phyloP scores from a whole-genome alignment of 1,140 invertebrate genomes.

The Macrostomum lignano region DNA sequence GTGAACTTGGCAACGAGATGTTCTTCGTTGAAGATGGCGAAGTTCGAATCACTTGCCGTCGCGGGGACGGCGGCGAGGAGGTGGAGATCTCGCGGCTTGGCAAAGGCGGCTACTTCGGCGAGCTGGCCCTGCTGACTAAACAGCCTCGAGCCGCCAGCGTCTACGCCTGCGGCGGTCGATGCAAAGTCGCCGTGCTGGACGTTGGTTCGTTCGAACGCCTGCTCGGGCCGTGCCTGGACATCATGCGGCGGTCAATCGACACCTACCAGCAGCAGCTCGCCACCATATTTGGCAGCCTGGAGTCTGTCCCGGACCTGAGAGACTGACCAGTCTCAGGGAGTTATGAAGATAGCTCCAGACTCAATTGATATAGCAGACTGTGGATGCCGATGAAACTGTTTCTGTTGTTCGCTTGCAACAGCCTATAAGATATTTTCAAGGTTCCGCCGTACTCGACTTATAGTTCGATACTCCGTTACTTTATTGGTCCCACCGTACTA shows the following conservation, averaged over 20 bases:
- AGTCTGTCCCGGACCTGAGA: conserved; percentile 4
- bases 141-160: conserved; percentile 74
- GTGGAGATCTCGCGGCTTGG: not conserved
- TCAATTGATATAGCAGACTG: no score
- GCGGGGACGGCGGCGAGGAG: not conserved
- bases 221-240: conserved; percentile 80
- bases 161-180: conserved; percentile 32
- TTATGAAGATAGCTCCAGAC: no score
- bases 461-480: no score
- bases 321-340: no score
- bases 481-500: no score
- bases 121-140: conserved; percentile 70
- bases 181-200: conserved; percentile 43
- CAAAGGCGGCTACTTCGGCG: conserved; percentile 16
- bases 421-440: no score
- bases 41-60: conserved; percentile 35
- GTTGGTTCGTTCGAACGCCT: conserved; percentile 84
- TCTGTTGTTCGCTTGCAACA: no score
- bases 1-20: conserved; percentile 73
- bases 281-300: conserved; percentile 2
- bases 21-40: conserved; percentile 74
- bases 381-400: no score
- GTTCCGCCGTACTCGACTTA: no score
- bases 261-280: conserved; percentile 2
- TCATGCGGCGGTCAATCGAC: conserved; percentile 35